Base-by-base conservation (phyloP, 2,888 invertebrate genomes). In the Lasius fuliginosus region DNA sequence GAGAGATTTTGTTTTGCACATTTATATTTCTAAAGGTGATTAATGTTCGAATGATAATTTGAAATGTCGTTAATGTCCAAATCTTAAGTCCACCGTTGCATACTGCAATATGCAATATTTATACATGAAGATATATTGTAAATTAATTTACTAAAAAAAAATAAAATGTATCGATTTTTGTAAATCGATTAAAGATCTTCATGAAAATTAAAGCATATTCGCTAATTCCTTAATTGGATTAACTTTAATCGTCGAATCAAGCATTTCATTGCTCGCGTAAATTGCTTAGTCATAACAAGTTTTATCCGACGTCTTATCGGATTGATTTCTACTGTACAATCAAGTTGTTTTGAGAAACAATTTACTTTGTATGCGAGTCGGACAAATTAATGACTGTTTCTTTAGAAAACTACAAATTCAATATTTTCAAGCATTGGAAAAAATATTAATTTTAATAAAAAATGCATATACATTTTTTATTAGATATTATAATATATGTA, bases 231-330 rank as follows among this genome's bases (percentile, higher is more conserved):
- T 53, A 0, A 12, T 56, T 23, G 11, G 18, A 40, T 40, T 58
- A 27, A 60, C 4, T 60, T 79, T 65, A 58, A 84, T 86, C 49
- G 74, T 84, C 67, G 33, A 73, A 74, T 83, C 58, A 56, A 56
- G 53, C 56, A 60, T 73, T 73, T 18, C 0, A 36, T 36, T 36
- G 5, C 15, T 82, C 64, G 36, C 49, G 62, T 62, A 69, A 79
- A 76, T 62, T 27, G 67, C 53, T 23, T 33, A 74, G 71, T 82
- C 69, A 81, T 71, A 83, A 77, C 64, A 65, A 73, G 8, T 65
- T 15, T 76, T 27, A n/a, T 33, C 15, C 8, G n/a, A 27, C 0
- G 33, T 18, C n/a, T 73, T 60, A 46, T 46, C 9, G 18, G 5
- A 12, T 3, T 3, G 6, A 68, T 30, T 30, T 27, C 9, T n/a